Evolutionary conservation across 2,888 invertebrate genomes (phyloP).

Genomic region (Drosophila monieri): DNA sequence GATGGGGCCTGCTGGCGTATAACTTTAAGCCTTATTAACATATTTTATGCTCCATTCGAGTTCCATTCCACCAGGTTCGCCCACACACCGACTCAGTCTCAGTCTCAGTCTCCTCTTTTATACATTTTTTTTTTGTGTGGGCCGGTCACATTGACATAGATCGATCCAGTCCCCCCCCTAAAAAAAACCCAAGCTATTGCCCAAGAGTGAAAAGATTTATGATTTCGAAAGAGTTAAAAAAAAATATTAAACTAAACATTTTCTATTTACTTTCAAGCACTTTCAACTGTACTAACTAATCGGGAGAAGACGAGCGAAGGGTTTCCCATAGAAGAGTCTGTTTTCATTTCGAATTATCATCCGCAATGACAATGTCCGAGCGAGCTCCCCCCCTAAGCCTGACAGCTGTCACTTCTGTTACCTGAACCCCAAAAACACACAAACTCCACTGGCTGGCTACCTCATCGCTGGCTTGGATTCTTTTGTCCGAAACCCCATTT

Average conservation of each 20-base stretch:
- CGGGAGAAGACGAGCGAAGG: not conserved
- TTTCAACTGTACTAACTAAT: conserved; percentile 14
- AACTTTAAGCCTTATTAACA: conserved; percentile 77
- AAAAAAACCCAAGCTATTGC: conserved; percentile 30
- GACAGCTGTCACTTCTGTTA: conserved; percentile 39
- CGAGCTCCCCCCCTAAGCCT: conserved; percentile 16
- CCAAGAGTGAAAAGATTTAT: conserved; percentile 24
- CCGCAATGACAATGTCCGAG: conserved; percentile 35
- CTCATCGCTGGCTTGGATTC: conserved; percentile 34
- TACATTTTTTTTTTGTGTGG: conserved; percentile 34
- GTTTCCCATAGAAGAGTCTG: conserved; percentile 15
- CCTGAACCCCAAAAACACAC: conserved; percentile 31
- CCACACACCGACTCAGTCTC: conserved; percentile 58
- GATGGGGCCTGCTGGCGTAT: conserved; percentile 61
- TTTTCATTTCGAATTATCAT: conserved; percentile 44
- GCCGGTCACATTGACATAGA: conserved; percentile 42
- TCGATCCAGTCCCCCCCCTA: conserved; percentile 26
- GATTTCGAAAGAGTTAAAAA: conserved; percentile 27
- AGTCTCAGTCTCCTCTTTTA: conserved; percentile 3
- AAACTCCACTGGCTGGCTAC: conserved; percentile 38
- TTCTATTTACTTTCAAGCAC: conserved; percentile 1
- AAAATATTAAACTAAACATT: not conserved
- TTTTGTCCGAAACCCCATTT: conserved; percentile 29
- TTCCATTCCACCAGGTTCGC: conserved; percentile 58
- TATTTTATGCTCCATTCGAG: conserved; percentile 67